These are phyloP conservation scores for Lutjanus argentimaculatus DNA, from an alignment of 2,797 vertebrate genomes.

Conservation along the genomic window DNA sequence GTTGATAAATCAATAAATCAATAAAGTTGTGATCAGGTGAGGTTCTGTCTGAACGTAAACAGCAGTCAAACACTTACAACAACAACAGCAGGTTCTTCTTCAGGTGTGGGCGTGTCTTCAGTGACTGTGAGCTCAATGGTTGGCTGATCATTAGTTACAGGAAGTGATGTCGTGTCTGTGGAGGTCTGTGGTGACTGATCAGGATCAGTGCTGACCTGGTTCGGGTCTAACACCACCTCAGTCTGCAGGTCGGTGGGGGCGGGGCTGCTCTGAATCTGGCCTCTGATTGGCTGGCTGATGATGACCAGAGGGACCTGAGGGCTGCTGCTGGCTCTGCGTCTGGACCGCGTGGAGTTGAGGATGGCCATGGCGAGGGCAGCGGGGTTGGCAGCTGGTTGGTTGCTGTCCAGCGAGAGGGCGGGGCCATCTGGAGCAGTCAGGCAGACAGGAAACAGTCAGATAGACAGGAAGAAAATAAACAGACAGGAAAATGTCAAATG, in stretches of 20 bases:
- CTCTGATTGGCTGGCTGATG: constrained; percentile 43
- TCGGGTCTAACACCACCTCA: constrained; percentile 21
- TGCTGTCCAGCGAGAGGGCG: constrained; percentile 26
- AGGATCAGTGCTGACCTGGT: constrained; percentile 6
- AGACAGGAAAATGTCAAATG: too few relatives aligned
- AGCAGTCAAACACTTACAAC: constrained; percentile 32
- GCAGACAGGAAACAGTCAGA: not conserved
- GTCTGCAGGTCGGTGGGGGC: not conserved
- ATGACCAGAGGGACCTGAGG: constrained; percentile 52
- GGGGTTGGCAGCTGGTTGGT: constrained; percentile 41
- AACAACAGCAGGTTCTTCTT: not conserved
- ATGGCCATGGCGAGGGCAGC: constrained; percentile 48
- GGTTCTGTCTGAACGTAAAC: too few relatives aligned
- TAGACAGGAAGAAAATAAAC: too few relatives aligned
- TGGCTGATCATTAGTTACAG: constrained; percentile 25
- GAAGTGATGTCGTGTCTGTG: constrained; percentile 38
- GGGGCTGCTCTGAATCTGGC: not conserved
- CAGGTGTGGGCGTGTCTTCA: not conserved
- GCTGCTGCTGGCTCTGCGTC: not conserved
- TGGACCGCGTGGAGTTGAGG: constrained; percentile 34
- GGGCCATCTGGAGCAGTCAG: constrained; percentile 31
- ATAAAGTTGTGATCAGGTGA: too few relatives aligned
- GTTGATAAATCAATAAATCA: too few relatives aligned
- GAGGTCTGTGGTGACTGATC: not conserved
- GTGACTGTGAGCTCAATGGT: not conserved